Conservation (phyloP, 1,140 invertebrate genomes). For the Acromyrmex echinatior region DNA sequence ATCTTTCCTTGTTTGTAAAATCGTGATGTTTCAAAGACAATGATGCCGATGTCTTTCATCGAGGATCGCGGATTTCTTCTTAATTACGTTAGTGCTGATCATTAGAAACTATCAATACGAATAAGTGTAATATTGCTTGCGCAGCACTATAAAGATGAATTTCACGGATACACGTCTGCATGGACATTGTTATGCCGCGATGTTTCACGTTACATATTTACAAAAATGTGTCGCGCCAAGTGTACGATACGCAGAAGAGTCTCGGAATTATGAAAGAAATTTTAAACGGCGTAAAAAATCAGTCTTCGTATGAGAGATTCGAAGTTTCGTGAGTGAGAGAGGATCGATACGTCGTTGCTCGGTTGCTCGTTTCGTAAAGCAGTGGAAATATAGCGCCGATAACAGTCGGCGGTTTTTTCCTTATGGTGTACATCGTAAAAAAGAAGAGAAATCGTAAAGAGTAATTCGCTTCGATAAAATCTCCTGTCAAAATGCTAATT, state of each 20-base stretch:
- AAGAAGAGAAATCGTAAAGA: slow-evolving; percentile 16
- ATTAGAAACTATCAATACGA: slow-evolving; percentile 71
- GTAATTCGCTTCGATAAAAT: slow-evolving; percentile 8
- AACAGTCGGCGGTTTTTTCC: slow-evolving; percentile 15
- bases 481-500: slow-evolving; percentile 33
- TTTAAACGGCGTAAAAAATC: slow-evolving; percentile 80
- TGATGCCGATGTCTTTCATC: background rate
- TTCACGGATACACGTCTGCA: slow-evolving; percentile 48
- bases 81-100: slow-evolving; percentile 72
- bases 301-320: slow-evolving; percentile 82
- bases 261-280: slow-evolving; percentile 66
- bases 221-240: slow-evolving; percentile 64
- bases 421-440: slow-evolving; percentile 29
- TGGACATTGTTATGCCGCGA: slow-evolving; percentile 52
- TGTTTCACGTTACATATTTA: slow-evolving; percentile 70
- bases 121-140: slow-evolving; percentile 76
- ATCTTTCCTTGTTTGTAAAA: background rate
- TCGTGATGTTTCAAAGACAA: slow-evolving; percentile 24
- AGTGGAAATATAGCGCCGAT: background rate
- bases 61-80: background rate
- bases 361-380: slow-evolving; percentile 57
- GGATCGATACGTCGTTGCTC: slow-evolving; percentile 79
- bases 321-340: slow-evolving; percentile 70
- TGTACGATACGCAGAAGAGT: slow-evolving; percentile 67
- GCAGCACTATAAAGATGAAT: slow-evolving; percentile 64